Base-by-base conservation (phyloP, 2,888 invertebrate species). In the Hemaris fuciformis region DNA sequence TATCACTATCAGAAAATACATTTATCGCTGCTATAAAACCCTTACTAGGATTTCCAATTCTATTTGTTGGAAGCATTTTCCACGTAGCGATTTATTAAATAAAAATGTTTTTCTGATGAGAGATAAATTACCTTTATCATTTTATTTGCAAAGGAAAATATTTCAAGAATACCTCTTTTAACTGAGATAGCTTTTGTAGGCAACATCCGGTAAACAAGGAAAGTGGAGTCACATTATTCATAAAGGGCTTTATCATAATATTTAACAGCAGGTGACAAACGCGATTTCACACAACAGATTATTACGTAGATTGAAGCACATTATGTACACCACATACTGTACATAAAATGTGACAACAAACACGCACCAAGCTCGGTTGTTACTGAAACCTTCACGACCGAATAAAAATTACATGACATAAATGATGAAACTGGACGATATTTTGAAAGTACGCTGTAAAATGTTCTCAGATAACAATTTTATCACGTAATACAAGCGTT, bases 401-500 rank as follows among this genome's bases (percentile, higher is more conserved):
- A 53, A 48, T 48, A 48, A 48, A 48, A 53, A 31, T 53, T 31
- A 53, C 18, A 38, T 38, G 38, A 58, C 53, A 59, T 60, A 53
- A 56, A 31, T 42, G 60, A 56, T 18, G 43, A 56, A 43, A 59
- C 45, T 63, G 18, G 53, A 31, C 53, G 53, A 31, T 53, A 53
- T 53, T 53, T 53, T 31, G 66, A 69, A 53, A 53, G 53, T 53
- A 31, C 53, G 31, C 4, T 27, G 53, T 53, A 53, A 53, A 73
- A 68, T 70, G 62, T 45, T 43, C 61, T 68, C 63, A 65, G 68
- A 73, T 72, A 72, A 65, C 77, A 80, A 77, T 77, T 77, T 78
- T 64, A 68, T 77, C 81, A 82, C 83, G 83, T 82, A 79, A 72
- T 70, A 72, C 73, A 73, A 74, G 77, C 81, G 79, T 80, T 77